phyloP scores from a whole-genome alignment of 2,797 vertebrate species.

The Todus mexicanus region DNA sequence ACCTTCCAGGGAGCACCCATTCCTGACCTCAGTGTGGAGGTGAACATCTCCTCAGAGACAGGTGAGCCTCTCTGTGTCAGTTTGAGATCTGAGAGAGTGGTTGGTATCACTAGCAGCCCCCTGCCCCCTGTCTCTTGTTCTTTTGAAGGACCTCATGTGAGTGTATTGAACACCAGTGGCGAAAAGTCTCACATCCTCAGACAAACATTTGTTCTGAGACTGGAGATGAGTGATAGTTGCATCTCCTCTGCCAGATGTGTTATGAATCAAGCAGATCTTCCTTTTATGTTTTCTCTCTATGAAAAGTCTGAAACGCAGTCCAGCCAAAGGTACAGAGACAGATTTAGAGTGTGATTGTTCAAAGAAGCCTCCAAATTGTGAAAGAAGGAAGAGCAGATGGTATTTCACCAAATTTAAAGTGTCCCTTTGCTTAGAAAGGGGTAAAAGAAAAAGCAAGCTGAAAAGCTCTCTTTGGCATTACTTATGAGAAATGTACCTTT shows the following conservation, averaged over 20 bases:
- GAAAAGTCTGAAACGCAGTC: neutral
- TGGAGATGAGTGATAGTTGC: neutral
- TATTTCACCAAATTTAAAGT: neutral
- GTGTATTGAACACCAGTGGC: neutral
- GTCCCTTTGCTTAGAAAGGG: neutral
- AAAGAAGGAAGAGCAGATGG: neutral
- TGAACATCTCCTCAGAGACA: conserved; percentile 97
- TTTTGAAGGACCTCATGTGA: neutral
- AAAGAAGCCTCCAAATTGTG: neutral
- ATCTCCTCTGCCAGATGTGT: neutral
- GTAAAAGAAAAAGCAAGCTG: neutral
- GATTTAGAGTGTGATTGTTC: neutral
- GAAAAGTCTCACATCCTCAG: neutral
- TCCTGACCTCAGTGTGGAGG: conserved; percentile 88
- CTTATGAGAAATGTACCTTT: neutral
- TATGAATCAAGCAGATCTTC: neutral
- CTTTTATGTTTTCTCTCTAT: neutral
- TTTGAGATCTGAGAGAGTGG: neutral
- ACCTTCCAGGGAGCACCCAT: conserved; percentile 89
- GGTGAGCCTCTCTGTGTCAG: conserved; percentile 75
- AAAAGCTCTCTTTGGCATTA: neutral
- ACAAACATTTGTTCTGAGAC: neutral
- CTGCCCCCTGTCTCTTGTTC: neutral
- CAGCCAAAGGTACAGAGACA: neutral
- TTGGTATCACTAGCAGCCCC: neutral